Evolutionary conservation across 2,113 vertebrate species (phyloP).

Genomic region (Solea senegalensis): DNA sequence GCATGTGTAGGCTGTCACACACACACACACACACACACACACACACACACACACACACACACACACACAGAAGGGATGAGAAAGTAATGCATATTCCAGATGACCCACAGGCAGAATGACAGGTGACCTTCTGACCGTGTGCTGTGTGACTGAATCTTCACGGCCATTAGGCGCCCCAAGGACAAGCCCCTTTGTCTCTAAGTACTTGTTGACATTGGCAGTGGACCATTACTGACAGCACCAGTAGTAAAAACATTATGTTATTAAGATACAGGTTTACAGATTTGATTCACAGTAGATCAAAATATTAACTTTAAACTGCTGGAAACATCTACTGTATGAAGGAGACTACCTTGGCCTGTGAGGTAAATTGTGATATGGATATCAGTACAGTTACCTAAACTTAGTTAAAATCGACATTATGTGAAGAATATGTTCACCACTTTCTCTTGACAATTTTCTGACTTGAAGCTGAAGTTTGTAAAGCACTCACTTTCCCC

Average conservation of each 20-base stretch:
- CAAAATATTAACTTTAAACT: no score
- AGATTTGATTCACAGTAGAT: no score
- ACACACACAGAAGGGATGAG: neutral
- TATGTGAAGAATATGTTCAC: no score
- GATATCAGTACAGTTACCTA: no score
- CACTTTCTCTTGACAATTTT: no score
- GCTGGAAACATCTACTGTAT: no score
- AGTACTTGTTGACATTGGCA: neutral
- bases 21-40: slow-evolving; percentile 15
- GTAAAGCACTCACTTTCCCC: no score
- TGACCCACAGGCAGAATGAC: slow-evolving; percentile 14
- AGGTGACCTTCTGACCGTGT: slow-evolving; percentile 23
- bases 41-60: slow-evolving; percentile 8
- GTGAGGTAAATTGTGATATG: no score
- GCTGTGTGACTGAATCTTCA: slow-evolving; percentile 21
- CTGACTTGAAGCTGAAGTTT: no score
- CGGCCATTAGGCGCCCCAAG: neutral
- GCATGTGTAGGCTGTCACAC: slow-evolving; percentile 45
- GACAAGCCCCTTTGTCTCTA: neutral
- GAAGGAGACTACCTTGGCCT: no score
- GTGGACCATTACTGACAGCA: neutral
- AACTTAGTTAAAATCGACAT: no score
- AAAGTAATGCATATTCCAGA: neutral
- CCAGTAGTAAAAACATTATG: neutral
- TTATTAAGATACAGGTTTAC: neutral